Percentiles rank a stretch among this genome's conserved stretches.
Conservation (phyloP, 2,888 invertebrate genomes). For the Tricholauxania praeusta region DNA sequence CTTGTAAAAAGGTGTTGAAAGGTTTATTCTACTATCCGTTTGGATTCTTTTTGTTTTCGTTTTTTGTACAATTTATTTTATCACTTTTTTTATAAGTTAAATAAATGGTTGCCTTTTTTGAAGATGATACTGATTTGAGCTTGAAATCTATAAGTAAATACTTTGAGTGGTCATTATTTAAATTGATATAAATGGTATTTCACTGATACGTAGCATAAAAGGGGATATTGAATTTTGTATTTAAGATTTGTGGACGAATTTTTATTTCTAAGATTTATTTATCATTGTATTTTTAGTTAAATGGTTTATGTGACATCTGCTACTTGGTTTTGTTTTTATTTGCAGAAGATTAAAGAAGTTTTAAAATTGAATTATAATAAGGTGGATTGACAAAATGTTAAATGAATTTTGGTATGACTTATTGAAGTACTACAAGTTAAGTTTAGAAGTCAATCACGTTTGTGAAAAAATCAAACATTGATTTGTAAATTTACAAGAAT, state of each 20-base stretch:
- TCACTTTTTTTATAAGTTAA: slow-evolving; percentile 13
- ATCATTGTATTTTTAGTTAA: not conserved
- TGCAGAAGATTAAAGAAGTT: not conserved
- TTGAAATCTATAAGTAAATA: slow-evolving; percentile 34
- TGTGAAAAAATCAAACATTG: too few relatives aligned
- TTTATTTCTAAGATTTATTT: not conserved
- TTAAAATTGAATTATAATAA: too few relatives aligned
- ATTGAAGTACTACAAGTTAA: too few relatives aligned
- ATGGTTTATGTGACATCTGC: slow-evolving; percentile 9
- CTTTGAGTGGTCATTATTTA: slow-evolving; percentile 62
- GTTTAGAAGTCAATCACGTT: too few relatives aligned
- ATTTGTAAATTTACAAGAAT: too few relatives aligned
- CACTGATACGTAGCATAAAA: not conserved
- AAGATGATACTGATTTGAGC: slow-evolving; percentile 40
- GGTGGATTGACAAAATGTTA: too few relatives aligned
- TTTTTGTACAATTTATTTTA: slow-evolving; percentile 9
- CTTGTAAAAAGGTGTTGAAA: too few relatives aligned
- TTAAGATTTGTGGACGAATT: not conserved
- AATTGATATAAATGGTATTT: slow-evolving; percentile 63
- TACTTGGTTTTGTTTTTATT: not conserved
- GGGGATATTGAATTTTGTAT: not conserved
- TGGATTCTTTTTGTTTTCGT: slow-evolving; percentile 3
- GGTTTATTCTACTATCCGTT: too few relatives aligned
- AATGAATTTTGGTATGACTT: too few relatives aligned
- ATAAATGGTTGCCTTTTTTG: slow-evolving; percentile 10